Evolutionary conservation across 2,113 vertebrate genomes (phyloP).

Genomic region (Vidua macroura): DNA sequence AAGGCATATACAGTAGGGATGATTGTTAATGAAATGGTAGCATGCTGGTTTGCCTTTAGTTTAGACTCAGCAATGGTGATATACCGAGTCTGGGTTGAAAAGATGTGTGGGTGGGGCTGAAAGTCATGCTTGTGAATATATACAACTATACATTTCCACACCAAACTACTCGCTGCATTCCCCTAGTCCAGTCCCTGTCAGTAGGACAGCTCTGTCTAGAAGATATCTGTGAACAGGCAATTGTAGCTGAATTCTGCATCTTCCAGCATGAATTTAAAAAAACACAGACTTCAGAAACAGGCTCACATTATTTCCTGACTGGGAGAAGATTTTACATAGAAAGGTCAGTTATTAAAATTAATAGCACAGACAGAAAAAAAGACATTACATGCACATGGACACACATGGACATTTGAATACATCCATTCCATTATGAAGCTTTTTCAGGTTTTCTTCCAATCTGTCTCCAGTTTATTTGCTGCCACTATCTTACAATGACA

Average conservation of each 20-base stretch:
- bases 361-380: neutral
- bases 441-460: neutral
- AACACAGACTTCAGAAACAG: neutral
- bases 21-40: neutral
- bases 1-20: neutral
- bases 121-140: neutral
- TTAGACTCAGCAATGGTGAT: neutral
- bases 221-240: neutral
- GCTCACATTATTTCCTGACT: neutral
- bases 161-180: rapidly evolving
- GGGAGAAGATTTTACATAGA: neutral
- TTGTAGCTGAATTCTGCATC: neutral
- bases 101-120: neutral
- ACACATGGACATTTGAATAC: neutral
- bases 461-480: neutral
- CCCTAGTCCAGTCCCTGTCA: neutral
- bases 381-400: neutral
- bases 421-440: neutral
- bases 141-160: rapidly evolving
- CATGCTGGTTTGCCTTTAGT: neutral
- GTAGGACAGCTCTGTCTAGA: neutral
- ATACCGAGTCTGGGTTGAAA: neutral
- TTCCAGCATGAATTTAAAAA: neutral
- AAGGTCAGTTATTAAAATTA: neutral
- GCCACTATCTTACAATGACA: slow-evolving; percentile 2